Percentiles rank a stretch among this genome's conserved stretches.
Evolutionary conservation across 1,140 invertebrate genomes (phyloP).

Genomic region (Lepeophtheirus salmonis): DNA sequence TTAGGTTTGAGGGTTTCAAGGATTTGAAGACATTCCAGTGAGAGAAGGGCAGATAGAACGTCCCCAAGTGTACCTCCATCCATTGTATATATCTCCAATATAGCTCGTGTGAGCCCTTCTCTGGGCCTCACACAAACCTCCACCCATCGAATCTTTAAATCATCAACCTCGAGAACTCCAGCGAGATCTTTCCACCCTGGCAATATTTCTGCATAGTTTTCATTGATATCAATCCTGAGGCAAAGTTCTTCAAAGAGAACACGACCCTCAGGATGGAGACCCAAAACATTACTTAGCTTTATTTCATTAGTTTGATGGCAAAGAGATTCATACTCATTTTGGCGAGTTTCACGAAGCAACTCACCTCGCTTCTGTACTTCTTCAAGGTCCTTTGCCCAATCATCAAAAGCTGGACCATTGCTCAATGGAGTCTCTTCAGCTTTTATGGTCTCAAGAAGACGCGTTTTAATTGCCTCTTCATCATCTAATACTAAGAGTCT

Average conservation of each 20-base stretch:
- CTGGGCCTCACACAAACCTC: conserved; percentile 10
- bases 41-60: conserved; percentile 4
- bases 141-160: conserved; percentile 7
- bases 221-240: neutral
- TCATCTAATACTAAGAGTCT: too few species aligned
- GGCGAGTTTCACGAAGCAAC: neutral
- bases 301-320: neutral
- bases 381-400: neutral
- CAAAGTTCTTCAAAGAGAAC: neutral
- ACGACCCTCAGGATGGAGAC: neutral
- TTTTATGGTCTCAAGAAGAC: neutral
- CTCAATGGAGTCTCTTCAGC: neutral
- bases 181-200: neutral
- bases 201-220: neutral
- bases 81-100: conserved; percentile 13
- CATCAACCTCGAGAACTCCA: conserved; percentile 1
- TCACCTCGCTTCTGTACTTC: neutral
- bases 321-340: neutral
- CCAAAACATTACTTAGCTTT: neutral
- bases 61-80: conserved; percentile 14
- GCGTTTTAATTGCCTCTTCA: neutral
- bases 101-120: conserved; percentile 14
- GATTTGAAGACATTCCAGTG: conserved; percentile 1
- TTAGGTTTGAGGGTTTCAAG: neutral
- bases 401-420: neutral